Conservation (phyloP, 2,888 invertebrate genomes). For the Cyclophora punctaria region DNA sequence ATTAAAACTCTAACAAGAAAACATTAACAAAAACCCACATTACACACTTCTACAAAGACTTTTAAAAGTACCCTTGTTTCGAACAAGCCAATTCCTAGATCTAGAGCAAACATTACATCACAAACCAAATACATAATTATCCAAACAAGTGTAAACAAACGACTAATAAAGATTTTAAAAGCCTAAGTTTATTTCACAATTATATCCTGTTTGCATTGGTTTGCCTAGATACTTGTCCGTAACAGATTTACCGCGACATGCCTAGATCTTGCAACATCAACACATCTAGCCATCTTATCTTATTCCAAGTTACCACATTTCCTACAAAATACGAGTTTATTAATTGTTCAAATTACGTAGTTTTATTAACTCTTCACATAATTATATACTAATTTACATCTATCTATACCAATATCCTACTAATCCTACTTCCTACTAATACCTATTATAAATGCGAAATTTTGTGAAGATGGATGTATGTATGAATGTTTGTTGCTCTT, state of each 20-base stretch:
- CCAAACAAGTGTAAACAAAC: not conserved
- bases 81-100: too few species aligned
- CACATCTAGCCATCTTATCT: constrained; percentile 4
- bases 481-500: too few species aligned
- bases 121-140: too few species aligned
- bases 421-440: too few species aligned
- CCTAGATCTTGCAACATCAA: constrained; percentile 6
- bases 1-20: too few species aligned
- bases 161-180: constrained; percentile 18
- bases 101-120: too few species aligned
- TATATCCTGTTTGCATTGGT: constrained; percentile 12
- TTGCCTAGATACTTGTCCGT: constrained; percentile 4
- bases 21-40: too few species aligned
- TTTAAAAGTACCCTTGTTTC: too few species aligned
- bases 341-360: not conserved
- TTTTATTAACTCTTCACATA: not conserved
- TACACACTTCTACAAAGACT: too few species aligned
- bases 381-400: not conserved
- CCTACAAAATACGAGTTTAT: not conserved
- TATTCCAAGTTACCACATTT: constrained; percentile 4
- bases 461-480: too few species aligned
- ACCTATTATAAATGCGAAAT: too few species aligned
- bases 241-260: constrained; percentile 6
- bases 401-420: too few species aligned
- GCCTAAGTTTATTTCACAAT: constrained; percentile 3